Conservation (phyloP, 2,797 vertebrate species). For the Sebastes trivittatus region DNA sequence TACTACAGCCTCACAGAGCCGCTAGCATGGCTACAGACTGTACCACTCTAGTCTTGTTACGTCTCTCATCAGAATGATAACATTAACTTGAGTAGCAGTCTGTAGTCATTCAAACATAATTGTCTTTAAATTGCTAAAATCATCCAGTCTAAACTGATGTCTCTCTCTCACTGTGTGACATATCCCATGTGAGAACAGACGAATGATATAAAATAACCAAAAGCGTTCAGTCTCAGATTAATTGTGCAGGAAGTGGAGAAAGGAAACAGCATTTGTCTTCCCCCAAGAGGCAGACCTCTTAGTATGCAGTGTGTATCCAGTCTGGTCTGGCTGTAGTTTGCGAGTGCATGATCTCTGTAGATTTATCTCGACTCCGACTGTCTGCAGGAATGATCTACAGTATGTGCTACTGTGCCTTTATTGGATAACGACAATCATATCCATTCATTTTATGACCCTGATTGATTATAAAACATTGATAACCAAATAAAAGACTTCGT, state of each 20-base stretch:
- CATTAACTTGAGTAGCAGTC: background rate
- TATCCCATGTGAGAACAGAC: conserved; percentile 3
- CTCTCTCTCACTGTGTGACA: background rate
- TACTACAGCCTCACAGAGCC: background rate
- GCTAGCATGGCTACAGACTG: background rate
- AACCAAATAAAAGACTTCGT: conserved; percentile 75
- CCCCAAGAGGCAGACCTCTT: conserved; percentile 45
- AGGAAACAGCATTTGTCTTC: conserved; percentile 62
- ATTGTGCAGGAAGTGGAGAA: conserved; percentile 57
- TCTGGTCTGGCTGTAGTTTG: conserved; percentile 42
- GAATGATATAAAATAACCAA: conserved; percentile 5
- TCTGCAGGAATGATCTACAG: conserved; percentile 64
- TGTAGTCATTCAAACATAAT: background rate
- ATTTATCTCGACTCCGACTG: conserved; percentile 59
- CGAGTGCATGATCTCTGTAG: conserved; percentile 57
- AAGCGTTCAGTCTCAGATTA: conserved; percentile 45
- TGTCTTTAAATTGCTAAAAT: conserved; percentile 1
- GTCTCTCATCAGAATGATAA: background rate
- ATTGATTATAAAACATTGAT: conserved; percentile 79
- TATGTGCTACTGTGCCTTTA: conserved; percentile 43
- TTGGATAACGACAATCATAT: conserved; percentile 68
- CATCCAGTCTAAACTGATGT: background rate
- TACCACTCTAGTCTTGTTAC: background rate
- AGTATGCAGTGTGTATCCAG: conserved; percentile 55
- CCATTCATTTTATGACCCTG: conserved; percentile 67